Conservation (phyloP, 2,888 invertebrate species). For the Drosophila mayaguana region DNA sequence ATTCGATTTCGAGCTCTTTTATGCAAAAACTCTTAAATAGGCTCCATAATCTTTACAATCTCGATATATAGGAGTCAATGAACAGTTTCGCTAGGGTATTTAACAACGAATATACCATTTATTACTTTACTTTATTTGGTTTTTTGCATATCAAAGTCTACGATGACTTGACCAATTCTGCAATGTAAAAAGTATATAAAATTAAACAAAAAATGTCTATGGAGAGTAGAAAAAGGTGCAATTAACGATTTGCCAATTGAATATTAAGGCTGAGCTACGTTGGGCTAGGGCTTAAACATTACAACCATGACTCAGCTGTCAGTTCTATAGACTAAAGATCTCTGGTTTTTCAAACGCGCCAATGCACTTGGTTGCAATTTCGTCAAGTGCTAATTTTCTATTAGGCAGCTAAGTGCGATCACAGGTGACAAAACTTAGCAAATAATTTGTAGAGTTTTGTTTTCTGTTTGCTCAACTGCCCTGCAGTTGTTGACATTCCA, state of each 20-base stretch:
- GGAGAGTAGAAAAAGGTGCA: constrained; percentile 35
- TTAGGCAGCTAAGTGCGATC: constrained; percentile 27
- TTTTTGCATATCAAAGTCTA: constrained; percentile 25
- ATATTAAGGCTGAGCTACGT: background rate
- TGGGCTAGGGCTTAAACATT: constrained; percentile 8
- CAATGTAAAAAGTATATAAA: background rate
- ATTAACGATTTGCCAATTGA: constrained; percentile 26
- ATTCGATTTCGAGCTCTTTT: background rate
- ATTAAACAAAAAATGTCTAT: background rate
- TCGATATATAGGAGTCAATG: background rate
- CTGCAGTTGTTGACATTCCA: constrained; percentile 39
- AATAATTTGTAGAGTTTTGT: constrained; percentile 10
- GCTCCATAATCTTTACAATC: background rate
- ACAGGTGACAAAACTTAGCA: background rate
- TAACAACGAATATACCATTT: background rate
- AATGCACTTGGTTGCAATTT: constrained; percentile 41
- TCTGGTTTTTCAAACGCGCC: constrained; percentile 16
- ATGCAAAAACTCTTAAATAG: background rate
- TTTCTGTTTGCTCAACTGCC: constrained; percentile 6
- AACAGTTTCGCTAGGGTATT: background rate
- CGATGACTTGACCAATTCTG: constrained; percentile 38
- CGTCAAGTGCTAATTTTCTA: constrained; percentile 48
- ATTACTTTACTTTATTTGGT: background rate
- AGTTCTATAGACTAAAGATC: background rate
- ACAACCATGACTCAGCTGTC: constrained; percentile 41